A percentile compares a stretch with the other conserved stretches of the same genome.
phyloP scores from a whole-genome alignment of 2,113 vertebrate species.

The Anolis sagrei region DNA sequence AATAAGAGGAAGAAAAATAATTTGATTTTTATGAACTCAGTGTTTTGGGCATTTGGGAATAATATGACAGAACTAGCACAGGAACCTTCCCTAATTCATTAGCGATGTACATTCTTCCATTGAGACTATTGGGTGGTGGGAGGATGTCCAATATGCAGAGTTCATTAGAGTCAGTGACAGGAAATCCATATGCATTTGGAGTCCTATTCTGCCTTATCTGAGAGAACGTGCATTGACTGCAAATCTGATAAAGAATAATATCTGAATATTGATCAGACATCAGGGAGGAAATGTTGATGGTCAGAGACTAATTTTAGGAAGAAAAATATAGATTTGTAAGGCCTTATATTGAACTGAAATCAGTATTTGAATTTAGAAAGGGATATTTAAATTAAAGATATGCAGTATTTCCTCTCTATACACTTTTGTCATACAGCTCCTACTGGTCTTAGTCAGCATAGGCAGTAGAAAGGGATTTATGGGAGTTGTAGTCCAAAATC shows the following conservation, averaged over 20 bases:
- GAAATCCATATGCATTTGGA: background rate
- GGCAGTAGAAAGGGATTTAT: too few species aligned
- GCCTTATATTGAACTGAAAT: background rate
- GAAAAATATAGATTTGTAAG: background rate
- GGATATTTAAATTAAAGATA: background rate
- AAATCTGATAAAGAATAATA: constrained; percentile 3
- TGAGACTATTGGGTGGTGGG: background rate
- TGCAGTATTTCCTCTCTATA: too few species aligned
- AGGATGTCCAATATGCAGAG: background rate
- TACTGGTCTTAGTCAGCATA: too few species aligned
- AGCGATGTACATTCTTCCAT: background rate
- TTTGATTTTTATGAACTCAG: background rate
- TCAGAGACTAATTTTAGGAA: background rate
- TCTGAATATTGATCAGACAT: background rate
- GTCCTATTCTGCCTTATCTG: background rate
- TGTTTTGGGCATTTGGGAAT: background rate
- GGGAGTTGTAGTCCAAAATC: too few species aligned
- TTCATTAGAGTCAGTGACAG: background rate
- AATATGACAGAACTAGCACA: background rate
- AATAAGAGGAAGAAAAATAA: background rate
- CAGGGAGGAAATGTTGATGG: background rate
- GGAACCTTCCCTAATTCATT: background rate
- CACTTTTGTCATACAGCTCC: too few species aligned
- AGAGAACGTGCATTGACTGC: background rate
- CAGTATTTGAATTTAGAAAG: background rate